phyloP scores from a whole-genome alignment of 1,140 invertebrate species.

The Trichonephila clavipes region DNA sequence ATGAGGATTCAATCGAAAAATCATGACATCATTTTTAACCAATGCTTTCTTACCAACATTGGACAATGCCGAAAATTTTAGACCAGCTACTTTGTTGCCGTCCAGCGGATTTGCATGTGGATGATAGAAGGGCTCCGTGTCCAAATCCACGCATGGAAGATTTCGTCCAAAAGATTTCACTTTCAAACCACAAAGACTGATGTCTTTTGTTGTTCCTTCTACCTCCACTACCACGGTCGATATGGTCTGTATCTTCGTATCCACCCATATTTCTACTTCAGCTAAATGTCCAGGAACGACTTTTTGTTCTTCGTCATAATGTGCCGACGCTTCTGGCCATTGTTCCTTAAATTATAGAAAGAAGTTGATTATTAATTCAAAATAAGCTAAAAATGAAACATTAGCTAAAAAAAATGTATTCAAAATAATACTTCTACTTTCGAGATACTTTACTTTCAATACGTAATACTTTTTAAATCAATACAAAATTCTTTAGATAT shows the following conservation, averaged over 20 bases:
- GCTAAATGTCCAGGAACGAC: slow-evolving; percentile 73
- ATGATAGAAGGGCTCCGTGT: slow-evolving; percentile 75
- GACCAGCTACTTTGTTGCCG: slow-evolving; percentile 74
- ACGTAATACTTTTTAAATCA: too few species aligned
- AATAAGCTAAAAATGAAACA: too few species aligned
- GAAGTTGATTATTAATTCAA: too few species aligned
- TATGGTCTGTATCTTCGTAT: slow-evolving; percentile 74
- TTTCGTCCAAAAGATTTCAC: slow-evolving; percentile 77
- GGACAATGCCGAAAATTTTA: slow-evolving; percentile 75
- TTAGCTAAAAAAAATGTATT: too few species aligned
- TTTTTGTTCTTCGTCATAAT: slow-evolving; percentile 4
- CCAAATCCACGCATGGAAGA: slow-evolving; percentile 76
- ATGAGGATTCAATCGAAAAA: too few species aligned
- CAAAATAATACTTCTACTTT: too few species aligned
- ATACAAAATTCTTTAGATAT: too few species aligned
- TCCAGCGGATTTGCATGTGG: slow-evolving; percentile 67
- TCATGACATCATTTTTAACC: too few species aligned
- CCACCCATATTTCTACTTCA: slow-evolving; percentile 67
- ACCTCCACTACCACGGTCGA: slow-evolving; percentile 62
- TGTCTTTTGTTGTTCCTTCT: slow-evolving; percentile 64
- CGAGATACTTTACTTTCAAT: too few species aligned
- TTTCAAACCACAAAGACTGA: slow-evolving; percentile 77
- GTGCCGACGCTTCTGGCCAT: slow-evolving; percentile 21
- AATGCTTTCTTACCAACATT: slow-evolving; percentile 76
- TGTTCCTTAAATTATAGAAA: neutral